Base-by-base conservation (phyloP, 2,888 invertebrate genomes). In the Diaperis boleti region DNA sequence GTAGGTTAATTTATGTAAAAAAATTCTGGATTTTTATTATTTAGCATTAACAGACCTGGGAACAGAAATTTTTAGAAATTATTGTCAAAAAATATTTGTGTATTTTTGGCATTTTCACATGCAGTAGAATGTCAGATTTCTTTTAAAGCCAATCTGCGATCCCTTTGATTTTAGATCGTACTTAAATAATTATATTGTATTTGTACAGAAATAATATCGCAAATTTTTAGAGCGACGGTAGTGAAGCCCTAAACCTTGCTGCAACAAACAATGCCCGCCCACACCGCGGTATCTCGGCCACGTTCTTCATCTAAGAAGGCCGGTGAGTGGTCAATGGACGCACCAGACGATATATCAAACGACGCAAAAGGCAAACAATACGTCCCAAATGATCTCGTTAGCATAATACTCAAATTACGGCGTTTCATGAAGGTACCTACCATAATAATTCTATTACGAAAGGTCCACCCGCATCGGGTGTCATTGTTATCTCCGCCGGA, bases 391-490 rank as follows among this genome's bases (percentile, higher is more conserved):
- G 50, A 37, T 31, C 14, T 50, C 17, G 26, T 41, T 54, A 37
- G 18, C 35, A 50, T 50, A 44, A 44, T 13, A 10, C 4, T 41
- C 54, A 15, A 41, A 41, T 41, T 54, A 54, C 29, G 13, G 1
- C 4, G 41, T 39, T 42, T 42, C 26, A 3, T 42, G 26, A 11
- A 52, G 7, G 11, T n/a, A n/a, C n/a, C n/a, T n/a, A n/a, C n/a
- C n/a, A 13, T 22, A 39, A 18, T 37, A 20, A 8, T 52, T 52
- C 14, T 52, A 22, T 59, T 59, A 18, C 59, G 59, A 49, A 59
- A 59, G 35, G 41, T 59, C 59, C 59, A 59, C 59, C 59, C 59
- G 59, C 59, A 59, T 57, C 45, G 37, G 45, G 37, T 37, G 49
- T 18, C 44, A 39, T 45, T 56, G 44, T n/a, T n/a, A n/a, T 56